Evolutionary conservation across 2,113 vertebrate species (phyloP), one percentile per base, ranked within the genome.

Genomic region (Periophthalmus modestus): DNA sequence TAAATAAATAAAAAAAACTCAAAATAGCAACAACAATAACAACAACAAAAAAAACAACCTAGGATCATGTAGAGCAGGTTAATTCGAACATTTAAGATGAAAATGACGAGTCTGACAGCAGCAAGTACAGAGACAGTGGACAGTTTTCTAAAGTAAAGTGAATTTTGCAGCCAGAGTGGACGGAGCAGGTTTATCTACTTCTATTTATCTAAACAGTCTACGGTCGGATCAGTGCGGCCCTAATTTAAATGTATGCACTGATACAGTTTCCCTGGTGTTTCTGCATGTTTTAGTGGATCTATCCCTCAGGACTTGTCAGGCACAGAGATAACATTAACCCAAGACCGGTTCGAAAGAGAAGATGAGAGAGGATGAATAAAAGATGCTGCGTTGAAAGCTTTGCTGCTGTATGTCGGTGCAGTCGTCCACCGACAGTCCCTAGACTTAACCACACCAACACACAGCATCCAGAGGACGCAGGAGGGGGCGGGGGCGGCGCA

Each of bases 351-450:
- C 73, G 72, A 76, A 65, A 58, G 72, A 69, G 59, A 71, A 82
- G 83, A 80, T 71, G 80, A 72, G 73, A 67, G 70, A 46, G 66
- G 72, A 91, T 92, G 2, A 93, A 91, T 93, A 93, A 88, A 83
- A 89, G 87, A 93, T 89, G 70, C 39, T 14, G 55, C 66, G 87
- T 77, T 90, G 85, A 92, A 80, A 86, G 85, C 79, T 36, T 81
- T 1, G 77, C 65, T 66, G 77, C 65, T 62, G 66, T 52, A 18
- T 76, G 80, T 87, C 85, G 70, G 74, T 46, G 18, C 77, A 76
- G 71, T 83, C 77, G 62, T 78, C 75, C 79, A 82, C 80, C 66
- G 72, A 57, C 68, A 80, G 78, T 75, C 81, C 55, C 47, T 79
- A 68, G 74, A 78, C 34, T 84, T 82, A 86, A 82, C 78, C 78